Base-by-base conservation (phyloP, 2,888 invertebrate genomes). In the Lasioglossum lativentre region DNA sequence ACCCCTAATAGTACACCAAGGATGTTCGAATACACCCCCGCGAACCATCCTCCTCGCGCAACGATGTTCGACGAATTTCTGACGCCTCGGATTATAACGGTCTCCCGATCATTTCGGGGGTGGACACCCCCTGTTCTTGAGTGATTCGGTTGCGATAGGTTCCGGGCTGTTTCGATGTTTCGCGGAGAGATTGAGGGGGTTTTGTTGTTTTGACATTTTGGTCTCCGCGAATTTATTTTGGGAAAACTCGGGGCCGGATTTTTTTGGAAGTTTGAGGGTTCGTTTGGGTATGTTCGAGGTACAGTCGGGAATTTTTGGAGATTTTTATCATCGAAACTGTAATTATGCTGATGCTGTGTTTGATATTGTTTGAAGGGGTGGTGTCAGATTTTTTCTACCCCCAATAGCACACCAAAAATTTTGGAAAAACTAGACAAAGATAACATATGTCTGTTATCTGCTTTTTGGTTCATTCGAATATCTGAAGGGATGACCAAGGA, bases 61-160 rank as follows among this genome's bases (percentile, higher is more conserved):
- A 59, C 83, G 59, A 34, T 56, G 56, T 56, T 56, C 52, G 68
- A 59, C 63, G 70, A 71, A 86, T 78, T 86, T 85, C 74, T 75
- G n/a, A 80, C 85, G 80, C 80, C 85, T 74, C 10, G 66, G 71
- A 77, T 86, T 80, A 78, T 75, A 59, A 59, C 56, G 56, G 56
- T 56, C 12, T 56, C 56, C n/a, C n/a, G n/a, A n/a, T 56, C 56
- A 56, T 56, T 56, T 56, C 4, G 4, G n/a, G 52, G 56, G n/a
- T 12, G n/a, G 4, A n/a, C 56, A n/a, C n/a, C 56, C 56, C 23
- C 56, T 10, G n/a, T 12, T n/a, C 56, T 56, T 56, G 12, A n/a
- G 56, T 1, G 56, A n/a, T n/a, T 56, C 10, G 12, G 56, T 56
- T 4, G 56, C 2, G 56, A n/a, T 23, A n/a, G 52, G 23, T 52